Conservation (phyloP, 2,797 vertebrate species). For the Phaenicophaeus curvirostris region DNA sequence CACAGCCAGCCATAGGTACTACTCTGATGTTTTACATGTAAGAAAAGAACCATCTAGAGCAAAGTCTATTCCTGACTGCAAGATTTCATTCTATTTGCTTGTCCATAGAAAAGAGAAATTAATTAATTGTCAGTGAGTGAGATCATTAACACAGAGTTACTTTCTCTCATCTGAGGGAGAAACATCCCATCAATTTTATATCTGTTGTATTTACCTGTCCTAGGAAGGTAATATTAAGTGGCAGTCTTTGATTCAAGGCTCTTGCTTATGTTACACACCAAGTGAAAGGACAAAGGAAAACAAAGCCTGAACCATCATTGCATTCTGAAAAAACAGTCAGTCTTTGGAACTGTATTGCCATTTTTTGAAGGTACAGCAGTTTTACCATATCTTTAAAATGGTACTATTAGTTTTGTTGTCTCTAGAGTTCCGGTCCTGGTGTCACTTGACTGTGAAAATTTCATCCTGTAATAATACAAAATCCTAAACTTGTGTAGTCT, state of each 20-base stretch:
- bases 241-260: not conserved
- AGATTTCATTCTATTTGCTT: too few relatives aligned
- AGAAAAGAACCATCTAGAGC: not conserved
- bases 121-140: not conserved
- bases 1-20: not conserved
- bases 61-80: not conserved
- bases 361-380: not conserved
- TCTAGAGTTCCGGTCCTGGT: not conserved
- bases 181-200: not conserved
- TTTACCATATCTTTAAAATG: not conserved
- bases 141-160: not conserved
- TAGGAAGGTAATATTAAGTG: not conserved
- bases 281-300: not conserved
- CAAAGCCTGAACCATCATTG: not conserved
- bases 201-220: not conserved
- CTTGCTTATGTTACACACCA: not conserved
- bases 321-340: not conserved
- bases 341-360: not conserved
- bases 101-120: not conserved
- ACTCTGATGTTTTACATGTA: not conserved
- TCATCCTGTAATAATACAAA: not conserved
- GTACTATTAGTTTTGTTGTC: not conserved
- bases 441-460: not conserved
- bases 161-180: not conserved
- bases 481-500: not conserved